Base-by-base conservation (phyloP, 2,888 invertebrate genomes). In the Agrotis clavis region DNA sequence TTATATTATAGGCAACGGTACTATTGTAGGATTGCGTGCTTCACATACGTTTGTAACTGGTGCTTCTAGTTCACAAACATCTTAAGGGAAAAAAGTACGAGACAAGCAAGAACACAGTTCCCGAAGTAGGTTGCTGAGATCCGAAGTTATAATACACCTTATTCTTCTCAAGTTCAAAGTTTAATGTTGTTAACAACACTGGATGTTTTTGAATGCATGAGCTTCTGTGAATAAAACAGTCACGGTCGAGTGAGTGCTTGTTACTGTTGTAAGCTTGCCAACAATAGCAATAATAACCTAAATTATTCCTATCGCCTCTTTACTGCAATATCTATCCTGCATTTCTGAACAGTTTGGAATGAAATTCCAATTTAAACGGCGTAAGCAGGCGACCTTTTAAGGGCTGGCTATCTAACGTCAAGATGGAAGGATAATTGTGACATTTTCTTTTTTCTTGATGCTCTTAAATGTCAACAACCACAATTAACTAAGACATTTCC, bases 1-100 rank as follows among this genome's bases (percentile, higher is more conserved):
- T 75, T 76, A 77, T 68, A 78, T 75, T 76, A 77, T 70, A 78
- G 70, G 25, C 60, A 66, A 86, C 81, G 85, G 77, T 84, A 72
- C 63, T 63, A 19, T 62, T 76, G 47, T 62, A 53, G 21, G 71
- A 77, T 75, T 68, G 79, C 83, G 79, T 85, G 85, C 71, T 30
- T 65, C 18, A 67, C 25, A 60, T 54, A 51, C 30, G 65, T 61
- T 71, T 59, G 50, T 80, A 53, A 79, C 73, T 67, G 74, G 67
- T 79, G 21, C 13, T 25, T 57, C 25, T 65, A 53, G 62, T 68
- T 81, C 14, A 77, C 45, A 60, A 66, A 45, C 16, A 41, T 66
- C n/a, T 48, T 5, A 53, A 66, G 57, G 70, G 50, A 69, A 78
- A 71, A 60, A 62, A 61, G 11, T 21, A 63, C 63, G 19, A 62